Percentiles rank a stretch among this genome's conserved stretches.
Evolutionary conservation across 2,888 invertebrate genomes (phyloP).

Genomic region (Aphidius colemani): DNA sequence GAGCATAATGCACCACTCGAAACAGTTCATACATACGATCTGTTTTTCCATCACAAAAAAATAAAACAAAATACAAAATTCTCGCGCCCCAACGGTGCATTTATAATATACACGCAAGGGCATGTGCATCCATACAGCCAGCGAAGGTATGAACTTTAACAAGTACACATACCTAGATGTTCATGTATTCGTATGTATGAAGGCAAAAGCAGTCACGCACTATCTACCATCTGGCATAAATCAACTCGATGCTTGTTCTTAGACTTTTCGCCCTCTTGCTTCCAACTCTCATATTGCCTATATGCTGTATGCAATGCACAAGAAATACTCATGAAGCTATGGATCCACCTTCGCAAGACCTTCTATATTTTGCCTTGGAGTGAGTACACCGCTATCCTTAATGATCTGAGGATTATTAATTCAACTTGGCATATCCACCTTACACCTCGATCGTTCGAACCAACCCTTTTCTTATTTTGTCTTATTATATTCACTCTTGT

Average conservation of each 20-base stretch:
- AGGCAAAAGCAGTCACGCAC: conserved; percentile 45
- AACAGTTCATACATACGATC: too few species aligned
- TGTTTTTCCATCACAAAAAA: too few species aligned
- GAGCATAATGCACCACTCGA: too few species aligned
- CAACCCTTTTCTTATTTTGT: conserved; percentile 6
- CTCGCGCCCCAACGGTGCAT: conserved; percentile 10
- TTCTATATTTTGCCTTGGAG: conserved; percentile 27
- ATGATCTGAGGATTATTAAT: conserved; percentile 57
- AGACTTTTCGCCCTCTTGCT: conserved; percentile 48
- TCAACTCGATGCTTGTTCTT: conserved; percentile 56
- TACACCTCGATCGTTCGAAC: conserved; percentile 32
- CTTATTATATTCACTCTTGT: conserved; percentile 10
- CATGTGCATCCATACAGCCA: conserved; percentile 4
- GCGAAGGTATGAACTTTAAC: conserved; percentile 2
- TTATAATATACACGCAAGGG: conserved; percentile 10
- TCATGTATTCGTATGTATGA: conserved; percentile 2
- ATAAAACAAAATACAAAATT: neutral
- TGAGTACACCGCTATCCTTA: conserved; percentile 43
- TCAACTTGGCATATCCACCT: conserved; percentile 42
- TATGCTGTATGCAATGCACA: neutral
- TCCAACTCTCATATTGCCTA: conserved; percentile 46
- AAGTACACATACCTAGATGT: conserved; percentile 3
- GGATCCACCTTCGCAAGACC: conserved; percentile 27
- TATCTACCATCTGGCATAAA: conserved; percentile 59
- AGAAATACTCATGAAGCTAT: conserved; percentile 20